phyloP scores from a whole-genome alignment of 2,888 invertebrate species.

The Antheraea yamamai region DNA sequence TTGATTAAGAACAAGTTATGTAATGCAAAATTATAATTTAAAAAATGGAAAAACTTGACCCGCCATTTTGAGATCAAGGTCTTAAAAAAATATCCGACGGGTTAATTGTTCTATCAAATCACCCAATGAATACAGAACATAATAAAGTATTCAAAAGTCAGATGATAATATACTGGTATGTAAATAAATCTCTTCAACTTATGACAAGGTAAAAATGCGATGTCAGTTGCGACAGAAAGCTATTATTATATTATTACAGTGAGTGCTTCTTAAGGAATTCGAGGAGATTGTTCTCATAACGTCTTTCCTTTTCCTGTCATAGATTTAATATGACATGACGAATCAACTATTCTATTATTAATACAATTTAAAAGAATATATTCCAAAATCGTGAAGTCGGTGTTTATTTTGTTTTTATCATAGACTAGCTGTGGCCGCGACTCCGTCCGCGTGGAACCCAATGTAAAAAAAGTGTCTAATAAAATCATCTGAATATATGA shows the following conservation, averaged over 20 bases:
- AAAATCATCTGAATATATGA: too few relatives aligned
- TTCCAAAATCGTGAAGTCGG: not conserved
- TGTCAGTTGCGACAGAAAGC: conserved; percentile 20
- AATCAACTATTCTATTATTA: not conserved
- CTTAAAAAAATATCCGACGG: too few relatives aligned
- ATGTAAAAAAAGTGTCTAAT: too few relatives aligned
- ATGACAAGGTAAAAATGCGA: not conserved
- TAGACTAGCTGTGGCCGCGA: too few relatives aligned
- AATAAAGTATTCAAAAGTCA: not conserved
- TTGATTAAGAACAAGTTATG: too few relatives aligned
- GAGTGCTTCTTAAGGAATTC: conserved; percentile 25
- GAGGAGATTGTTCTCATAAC: conserved; percentile 30
- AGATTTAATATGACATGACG: conserved; percentile 8
- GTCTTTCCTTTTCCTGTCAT: conserved; percentile 26
- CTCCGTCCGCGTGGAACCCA: too few relatives aligned
- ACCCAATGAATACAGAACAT: not conserved
- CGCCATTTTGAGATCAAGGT: too few relatives aligned
- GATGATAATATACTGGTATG: not conserved
- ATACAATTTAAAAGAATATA: not conserved
- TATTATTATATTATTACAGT: conserved; percentile 25
- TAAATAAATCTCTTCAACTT: not conserved
- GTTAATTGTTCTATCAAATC: too few relatives aligned
- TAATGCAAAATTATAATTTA: too few relatives aligned
- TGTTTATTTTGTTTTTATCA: too few relatives aligned
- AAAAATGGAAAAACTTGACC: too few relatives aligned